Evolutionary conservation across 2,888 invertebrate genomes (phyloP), one percentile per base, ranked within the genome.

Genomic region (Tipula unca): DNA sequence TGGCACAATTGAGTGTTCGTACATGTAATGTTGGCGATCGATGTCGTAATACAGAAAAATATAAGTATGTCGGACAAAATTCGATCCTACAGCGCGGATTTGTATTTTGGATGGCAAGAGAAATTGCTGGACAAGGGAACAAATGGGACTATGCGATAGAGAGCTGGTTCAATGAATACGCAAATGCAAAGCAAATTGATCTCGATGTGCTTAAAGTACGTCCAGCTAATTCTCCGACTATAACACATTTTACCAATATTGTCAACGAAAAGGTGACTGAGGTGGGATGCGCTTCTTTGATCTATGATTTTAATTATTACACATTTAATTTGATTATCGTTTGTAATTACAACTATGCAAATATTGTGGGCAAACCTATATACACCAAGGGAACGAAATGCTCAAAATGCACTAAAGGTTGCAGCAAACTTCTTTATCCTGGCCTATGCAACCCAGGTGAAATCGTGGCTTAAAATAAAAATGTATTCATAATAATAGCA

Each of bases 291-390:
- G 83, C 32, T 4, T 32, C 32, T 3, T 32, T 35, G 17, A 5
- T 17, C 25, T 69, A 69, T 25, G 25, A 69, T 10, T 69, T 25
- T 25, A 69, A 69, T 69, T 25, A 69, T 10, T 69, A 69, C 25
- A 25, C 25, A 10, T 69, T 69, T 69, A 69, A 8, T 13, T 20
- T 84, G 2, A 1, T 36, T 4, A n/a, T 85, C 6, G 86, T 85
- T 0, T 87, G 87, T 29, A 86, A 87, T 42, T 87, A 87, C 83
- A 32, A 85, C 29, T 82, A 36, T 14, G 86, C 86, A 0, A 87
- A 86, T 84, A 84, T 87, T 5, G 25, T 69, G 0, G 25, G n/a
- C 0, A 6, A 32, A 29, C 86, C 85, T 14, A 84, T 87, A 3
- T 87, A 87, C 69, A 20, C 13, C 1, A 84, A 29, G 8, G 86